Evolutionary conservation across 2,113 vertebrate species (phyloP).

Genomic region (Ammodytes dubius): DNA sequence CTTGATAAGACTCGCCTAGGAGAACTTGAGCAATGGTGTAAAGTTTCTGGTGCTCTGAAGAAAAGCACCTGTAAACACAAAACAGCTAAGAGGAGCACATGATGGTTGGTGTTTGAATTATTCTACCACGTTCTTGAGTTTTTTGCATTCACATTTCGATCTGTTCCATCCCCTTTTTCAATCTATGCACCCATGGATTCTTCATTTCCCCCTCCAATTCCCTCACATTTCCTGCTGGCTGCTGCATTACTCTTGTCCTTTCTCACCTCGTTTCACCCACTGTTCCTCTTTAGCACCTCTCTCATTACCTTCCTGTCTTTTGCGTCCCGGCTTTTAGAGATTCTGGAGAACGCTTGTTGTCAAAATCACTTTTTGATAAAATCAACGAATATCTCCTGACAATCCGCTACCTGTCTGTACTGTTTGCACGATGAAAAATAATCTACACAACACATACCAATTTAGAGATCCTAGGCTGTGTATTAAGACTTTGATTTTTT

Average conservation of each 20-base stretch:
- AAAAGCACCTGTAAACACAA: too few relatives aligned
- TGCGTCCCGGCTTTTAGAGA: not conserved
- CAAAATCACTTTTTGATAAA: too few relatives aligned
- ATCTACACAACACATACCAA: too few relatives aligned
- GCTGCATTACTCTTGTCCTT: slow-evolving; percentile 4
- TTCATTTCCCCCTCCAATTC: slow-evolving; percentile 32
- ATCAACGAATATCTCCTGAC: too few relatives aligned
- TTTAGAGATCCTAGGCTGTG: too few relatives aligned
- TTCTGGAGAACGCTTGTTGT: too few relatives aligned
- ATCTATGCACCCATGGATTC: not conserved
- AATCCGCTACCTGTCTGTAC: too few relatives aligned
- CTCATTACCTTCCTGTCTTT: not conserved
- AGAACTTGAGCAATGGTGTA: not conserved
- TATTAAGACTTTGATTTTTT: too few relatives aligned
- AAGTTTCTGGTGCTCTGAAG: not conserved
- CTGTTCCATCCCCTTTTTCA: not conserved
- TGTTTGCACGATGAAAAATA: too few relatives aligned
- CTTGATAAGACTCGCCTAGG: not conserved
- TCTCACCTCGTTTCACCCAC: slow-evolving; percentile 12
- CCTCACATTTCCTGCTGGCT: not conserved
- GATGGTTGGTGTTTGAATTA: not conserved
- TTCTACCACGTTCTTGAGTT: not conserved
- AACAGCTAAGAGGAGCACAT: not conserved
- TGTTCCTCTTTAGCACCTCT: not conserved
- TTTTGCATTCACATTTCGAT: not conserved